phyloP scores from a whole-genome alignment of 2,113 vertebrate species.

The Mohoua ochrocephala region DNA sequence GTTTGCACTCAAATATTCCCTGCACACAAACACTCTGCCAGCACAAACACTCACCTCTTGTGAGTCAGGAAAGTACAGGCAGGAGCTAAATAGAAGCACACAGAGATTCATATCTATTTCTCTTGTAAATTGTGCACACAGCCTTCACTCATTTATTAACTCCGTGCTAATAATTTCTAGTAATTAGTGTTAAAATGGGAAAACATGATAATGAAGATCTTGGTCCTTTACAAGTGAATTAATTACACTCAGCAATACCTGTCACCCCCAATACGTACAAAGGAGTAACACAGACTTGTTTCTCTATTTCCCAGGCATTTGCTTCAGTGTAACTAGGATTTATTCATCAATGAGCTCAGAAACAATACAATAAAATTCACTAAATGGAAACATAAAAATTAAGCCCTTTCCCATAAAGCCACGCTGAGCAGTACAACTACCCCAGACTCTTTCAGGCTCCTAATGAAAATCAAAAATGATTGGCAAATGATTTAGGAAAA shows the following conservation, averaged over 20 bases:
- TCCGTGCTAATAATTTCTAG: conserved; percentile 5
- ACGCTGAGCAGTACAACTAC: neutral
- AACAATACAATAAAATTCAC: conserved; percentile 53
- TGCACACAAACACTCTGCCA: neutral
- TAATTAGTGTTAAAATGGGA: conserved; percentile 51
- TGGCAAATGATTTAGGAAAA: neutral
- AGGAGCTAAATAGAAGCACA: neutral
- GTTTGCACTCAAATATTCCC: neutral
- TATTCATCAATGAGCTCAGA: conserved; percentile 36
- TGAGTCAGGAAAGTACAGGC: neutral
- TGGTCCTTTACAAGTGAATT: conserved; percentile 36
- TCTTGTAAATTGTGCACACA: neutral
- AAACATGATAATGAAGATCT: conserved; percentile 24
- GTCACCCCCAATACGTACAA: conserved; percentile 30
- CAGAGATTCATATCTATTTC: neutral
- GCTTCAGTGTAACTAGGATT: conserved; percentile 27
- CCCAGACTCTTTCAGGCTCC: neutral
- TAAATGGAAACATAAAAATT: conserved; percentile 59
- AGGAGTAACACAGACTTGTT: neutral
- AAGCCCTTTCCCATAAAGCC: conserved; percentile 13
- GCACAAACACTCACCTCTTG: neutral
- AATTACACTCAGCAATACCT: conserved; percentile 44
- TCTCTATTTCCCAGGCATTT: conserved; percentile 37
- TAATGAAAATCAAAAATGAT: conserved; percentile 33
- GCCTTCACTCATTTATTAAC: conserved; percentile 14